Percentiles rank a stretch among this genome's conserved stretches.
Evolutionary conservation across 1,140 invertebrate genomes (phyloP).

Genomic region (Conus ventricosus): DNA sequence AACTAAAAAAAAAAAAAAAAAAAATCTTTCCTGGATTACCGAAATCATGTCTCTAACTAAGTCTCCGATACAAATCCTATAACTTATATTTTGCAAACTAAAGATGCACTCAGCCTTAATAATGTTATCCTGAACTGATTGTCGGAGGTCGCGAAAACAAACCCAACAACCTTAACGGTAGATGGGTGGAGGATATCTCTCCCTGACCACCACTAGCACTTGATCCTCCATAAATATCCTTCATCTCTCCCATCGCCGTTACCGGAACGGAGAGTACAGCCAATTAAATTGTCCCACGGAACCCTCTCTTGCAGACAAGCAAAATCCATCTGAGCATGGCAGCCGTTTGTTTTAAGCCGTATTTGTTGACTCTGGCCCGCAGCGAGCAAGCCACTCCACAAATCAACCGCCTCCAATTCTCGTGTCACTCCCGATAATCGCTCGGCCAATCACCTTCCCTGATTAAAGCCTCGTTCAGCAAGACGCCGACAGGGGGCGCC

Average conservation of each 20-base stretch:
- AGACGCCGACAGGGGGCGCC: slow-evolving; percentile 4
- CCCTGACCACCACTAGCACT: background rate
- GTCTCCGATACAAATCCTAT: too few relatives aligned
- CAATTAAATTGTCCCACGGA: slow-evolving; percentile 6
- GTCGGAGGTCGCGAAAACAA: background rate
- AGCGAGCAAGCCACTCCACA: background rate
- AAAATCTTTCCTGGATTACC: too few relatives aligned
- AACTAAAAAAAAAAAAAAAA: too few relatives aligned
- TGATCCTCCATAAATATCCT: slow-evolving; percentile 12
- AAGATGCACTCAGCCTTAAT: too few relatives aligned
- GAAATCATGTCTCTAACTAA: too few relatives aligned
- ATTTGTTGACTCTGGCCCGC: slow-evolving; percentile 20
- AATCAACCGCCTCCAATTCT: background rate
- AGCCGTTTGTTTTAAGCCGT: slow-evolving; percentile 12
- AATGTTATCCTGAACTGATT: background rate
- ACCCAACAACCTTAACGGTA: background rate
- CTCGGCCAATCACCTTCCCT: slow-evolving; percentile 6
- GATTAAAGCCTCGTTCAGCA: slow-evolving; percentile 21
- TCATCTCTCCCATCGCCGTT: background rate
- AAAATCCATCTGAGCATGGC: slow-evolving; percentile 11
- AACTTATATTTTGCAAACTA: too few relatives aligned
- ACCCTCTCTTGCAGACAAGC: background rate
- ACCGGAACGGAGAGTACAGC: background rate
- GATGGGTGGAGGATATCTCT: background rate
- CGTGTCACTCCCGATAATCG: slow-evolving; percentile 18